phyloP scores from a whole-genome alignment of 2,888 invertebrate species.

The Achlya flavicornis region DNA sequence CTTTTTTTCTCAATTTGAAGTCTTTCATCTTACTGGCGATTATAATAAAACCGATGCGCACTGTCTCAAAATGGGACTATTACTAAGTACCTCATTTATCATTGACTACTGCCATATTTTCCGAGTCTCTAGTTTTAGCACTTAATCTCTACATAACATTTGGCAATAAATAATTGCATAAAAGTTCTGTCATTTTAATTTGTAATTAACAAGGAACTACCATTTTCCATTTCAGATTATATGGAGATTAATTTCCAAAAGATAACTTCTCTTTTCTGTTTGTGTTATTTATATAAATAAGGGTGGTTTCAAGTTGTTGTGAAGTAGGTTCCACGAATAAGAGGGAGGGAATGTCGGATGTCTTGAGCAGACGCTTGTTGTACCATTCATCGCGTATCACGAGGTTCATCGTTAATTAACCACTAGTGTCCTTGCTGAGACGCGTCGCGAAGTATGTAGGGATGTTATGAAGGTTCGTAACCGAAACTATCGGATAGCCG shows the following conservation, averaged over 20 bases:
- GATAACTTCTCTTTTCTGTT: conserved; percentile 11
- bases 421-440: conserved; percentile 24
- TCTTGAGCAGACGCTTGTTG: conserved; percentile 42
- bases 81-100: not conserved
- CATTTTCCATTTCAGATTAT: not conserved
- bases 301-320: conserved; percentile 25
- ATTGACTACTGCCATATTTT: not conserved
- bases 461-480: not conserved
- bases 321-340: conserved; percentile 32
- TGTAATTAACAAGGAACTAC: not conserved
- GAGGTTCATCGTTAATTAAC: conserved; percentile 39
- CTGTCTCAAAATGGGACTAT: not conserved
- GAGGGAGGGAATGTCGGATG: conserved; percentile 37
- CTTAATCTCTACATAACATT: too few species aligned
- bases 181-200: not conserved
- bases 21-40: not conserved
- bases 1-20: too few species aligned
- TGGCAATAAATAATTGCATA: not conserved
- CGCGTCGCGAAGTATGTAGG: not conserved
- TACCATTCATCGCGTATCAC: conserved; percentile 38
- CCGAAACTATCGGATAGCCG: too few species aligned
- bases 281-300: conserved; percentile 16
- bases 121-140: not conserved
- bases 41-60: not conserved
- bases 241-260: not conserved